Conservation (phyloP, 30 jellyfish, hydroid and myxozoan species). For the Hydractinia symbiolongicarpus region DNA sequence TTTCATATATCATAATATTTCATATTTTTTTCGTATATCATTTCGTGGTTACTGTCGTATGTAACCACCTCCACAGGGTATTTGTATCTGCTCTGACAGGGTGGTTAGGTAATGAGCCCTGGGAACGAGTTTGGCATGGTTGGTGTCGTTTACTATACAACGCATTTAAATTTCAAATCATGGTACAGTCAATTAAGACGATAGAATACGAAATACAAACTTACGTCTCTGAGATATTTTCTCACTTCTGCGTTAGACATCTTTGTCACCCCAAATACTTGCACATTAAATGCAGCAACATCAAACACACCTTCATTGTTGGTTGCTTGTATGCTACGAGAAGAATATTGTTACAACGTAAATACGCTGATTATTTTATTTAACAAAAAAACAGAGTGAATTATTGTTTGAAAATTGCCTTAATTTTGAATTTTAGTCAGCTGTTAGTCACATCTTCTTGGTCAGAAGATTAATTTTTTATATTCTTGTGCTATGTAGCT, state of each 20-base stretch:
- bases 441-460: no score
- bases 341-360: no score
- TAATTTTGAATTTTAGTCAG: no score
- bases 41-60: neutral
- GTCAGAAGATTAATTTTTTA: no score
- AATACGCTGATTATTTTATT: no score
- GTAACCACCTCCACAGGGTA: neutral
- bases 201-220: neutral
- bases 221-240: conserved; percentile 52
- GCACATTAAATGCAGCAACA: conserved; percentile 79
- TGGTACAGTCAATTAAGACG: neutral
- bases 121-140: neutral
- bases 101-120: neutral
- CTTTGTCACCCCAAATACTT: conserved; percentile 59
- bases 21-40: neutral
- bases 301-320: conserved; percentile 29
- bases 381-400: no score
- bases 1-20: neutral
- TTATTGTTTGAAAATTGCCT: no score
- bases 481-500: no score
- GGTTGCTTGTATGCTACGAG: no score
- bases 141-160: neutral
- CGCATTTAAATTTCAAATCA: no score
- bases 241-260: conserved; percentile 37
- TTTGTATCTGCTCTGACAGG: neutral